Base-by-base conservation (phyloP, 2,797 vertebrate genomes). In the Sylvia borin region DNA sequence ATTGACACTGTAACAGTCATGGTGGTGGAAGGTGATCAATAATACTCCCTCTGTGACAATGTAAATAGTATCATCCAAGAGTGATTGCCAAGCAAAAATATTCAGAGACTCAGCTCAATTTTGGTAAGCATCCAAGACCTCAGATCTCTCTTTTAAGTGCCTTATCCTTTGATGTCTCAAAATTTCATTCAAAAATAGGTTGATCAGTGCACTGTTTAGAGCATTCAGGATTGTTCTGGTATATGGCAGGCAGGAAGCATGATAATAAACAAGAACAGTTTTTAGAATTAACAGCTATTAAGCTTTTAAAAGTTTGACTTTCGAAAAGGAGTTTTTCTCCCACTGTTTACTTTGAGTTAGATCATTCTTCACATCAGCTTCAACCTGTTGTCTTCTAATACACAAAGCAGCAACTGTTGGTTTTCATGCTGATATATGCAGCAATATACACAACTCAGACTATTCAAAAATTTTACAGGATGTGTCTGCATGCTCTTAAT, bases 11-110 rank as follows among this genome's bases (percentile, higher is more conserved):
- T 84, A 95, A 67, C 48, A 94, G 51, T 18, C 70, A 47, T 13
- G 13, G 51, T 73, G 77, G 72, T 73, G 66, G 51, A 93, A 95
- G 48, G 66, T 92, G 92, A 94, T 92, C 85, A 90, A 40, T 88
- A 93, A 81, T 73, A 79, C 20, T 84, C 73, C 62, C 90, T 88
- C 60, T 90, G 90, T 86, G 90, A 84, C 55, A 76, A 73, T 40
- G 74, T 86, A 75, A 92, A 78, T 53, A 50, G 32, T 47, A 54
- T 43, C 53, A 93, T 82, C 66, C 64, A 86, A 82, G 58, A 86
- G 40, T 34, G 65, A 82, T 3, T 80, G 77, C 57, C 26, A 4
- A 81, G 61, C 24, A 75, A 60, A 94, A 79, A 36, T 29, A 60
- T 60, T 70, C 72, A 67, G 54, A 91, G 25, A 16, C 47, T 94